These are phyloP conservation scores for Ophion costatus DNA, from an alignment of 2,888 invertebrate species.

Conservation along the genomic window DNA sequence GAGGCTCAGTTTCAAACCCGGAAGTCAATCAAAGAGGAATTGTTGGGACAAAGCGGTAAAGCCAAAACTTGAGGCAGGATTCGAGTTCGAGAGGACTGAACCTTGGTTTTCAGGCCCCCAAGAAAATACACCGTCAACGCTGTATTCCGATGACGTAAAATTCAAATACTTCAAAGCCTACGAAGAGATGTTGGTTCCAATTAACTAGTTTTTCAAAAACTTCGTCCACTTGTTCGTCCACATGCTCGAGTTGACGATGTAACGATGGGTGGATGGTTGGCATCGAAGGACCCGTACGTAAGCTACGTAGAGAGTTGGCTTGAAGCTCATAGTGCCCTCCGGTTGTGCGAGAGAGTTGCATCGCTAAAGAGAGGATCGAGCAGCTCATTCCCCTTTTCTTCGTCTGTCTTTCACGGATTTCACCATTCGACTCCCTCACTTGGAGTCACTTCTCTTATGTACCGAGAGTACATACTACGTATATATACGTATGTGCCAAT, in stretches of 20 bases:
- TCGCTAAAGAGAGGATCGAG: conserved; percentile 48
- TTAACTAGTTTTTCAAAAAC: background rate
- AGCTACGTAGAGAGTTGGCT: conserved; percentile 16
- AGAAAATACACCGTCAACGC: background rate
- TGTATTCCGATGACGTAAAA: background rate
- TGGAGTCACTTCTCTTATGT: conserved; percentile 53
- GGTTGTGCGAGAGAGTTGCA: conserved; percentile 37
- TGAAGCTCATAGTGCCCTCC: conserved; percentile 36
- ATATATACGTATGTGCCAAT: conserved; percentile 17
- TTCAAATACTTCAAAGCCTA: background rate
- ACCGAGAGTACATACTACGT: conserved; percentile 22
- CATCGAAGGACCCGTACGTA: conserved; percentile 10
- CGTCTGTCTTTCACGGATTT: conserved; percentile 55
- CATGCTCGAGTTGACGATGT: background rate
- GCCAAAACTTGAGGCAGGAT: background rate
- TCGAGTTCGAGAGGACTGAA: background rate
- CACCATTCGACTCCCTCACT: conserved; percentile 57
- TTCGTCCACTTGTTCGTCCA: background rate
- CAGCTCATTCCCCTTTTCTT: conserved; percentile 62
- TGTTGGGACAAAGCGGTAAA: background rate
- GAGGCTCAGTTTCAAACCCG: background rate
- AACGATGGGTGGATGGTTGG: background rate
- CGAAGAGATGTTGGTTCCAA: background rate
- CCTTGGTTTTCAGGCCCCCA: background rate
- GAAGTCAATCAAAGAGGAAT: background rate